Evolutionary conservation across 2,797 vertebrate genomes (phyloP).

Genomic region (Leptatherina wallacei): DNA sequence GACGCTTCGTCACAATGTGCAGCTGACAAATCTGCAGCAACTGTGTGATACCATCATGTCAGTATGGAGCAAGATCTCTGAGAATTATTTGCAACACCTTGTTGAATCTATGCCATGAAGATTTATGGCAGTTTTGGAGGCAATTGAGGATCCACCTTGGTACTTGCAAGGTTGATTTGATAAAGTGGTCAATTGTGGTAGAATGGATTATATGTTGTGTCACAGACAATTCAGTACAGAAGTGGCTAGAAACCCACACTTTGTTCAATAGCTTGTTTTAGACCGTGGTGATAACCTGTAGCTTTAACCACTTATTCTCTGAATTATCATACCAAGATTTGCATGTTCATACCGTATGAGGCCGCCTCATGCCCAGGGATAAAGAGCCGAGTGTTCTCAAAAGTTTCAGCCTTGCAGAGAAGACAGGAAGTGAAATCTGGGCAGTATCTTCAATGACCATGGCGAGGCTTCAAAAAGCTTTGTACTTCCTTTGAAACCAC

Average conservation of each 20-base stretch:
- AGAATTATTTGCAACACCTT: too few species aligned
- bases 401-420: constrained; percentile 11
- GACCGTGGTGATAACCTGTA: background rate
- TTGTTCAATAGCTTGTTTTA: too few species aligned
- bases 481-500: constrained; percentile 18
- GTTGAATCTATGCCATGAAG: background rate
- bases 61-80: too few species aligned
- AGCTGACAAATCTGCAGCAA: too few species aligned
- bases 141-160: background rate
- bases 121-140: background rate
- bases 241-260: too few species aligned
- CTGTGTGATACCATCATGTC: too few species aligned
- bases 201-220: too few species aligned
- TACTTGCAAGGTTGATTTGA: background rate
- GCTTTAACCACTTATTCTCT: background rate
- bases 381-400: constrained; percentile 3
- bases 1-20: too few species aligned
- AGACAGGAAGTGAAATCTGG: constrained; percentile 20
- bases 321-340: too few species aligned
- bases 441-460: constrained; percentile 14
- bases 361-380: background rate
- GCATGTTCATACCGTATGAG: background rate
- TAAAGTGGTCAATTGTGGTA: background rate
- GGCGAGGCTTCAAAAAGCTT: constrained; percentile 19
- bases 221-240: too few species aligned